Evolutionary conservation across 1,140 invertebrate species (phyloP).

Genomic region (Pygmarrhopalites habei): DNA sequence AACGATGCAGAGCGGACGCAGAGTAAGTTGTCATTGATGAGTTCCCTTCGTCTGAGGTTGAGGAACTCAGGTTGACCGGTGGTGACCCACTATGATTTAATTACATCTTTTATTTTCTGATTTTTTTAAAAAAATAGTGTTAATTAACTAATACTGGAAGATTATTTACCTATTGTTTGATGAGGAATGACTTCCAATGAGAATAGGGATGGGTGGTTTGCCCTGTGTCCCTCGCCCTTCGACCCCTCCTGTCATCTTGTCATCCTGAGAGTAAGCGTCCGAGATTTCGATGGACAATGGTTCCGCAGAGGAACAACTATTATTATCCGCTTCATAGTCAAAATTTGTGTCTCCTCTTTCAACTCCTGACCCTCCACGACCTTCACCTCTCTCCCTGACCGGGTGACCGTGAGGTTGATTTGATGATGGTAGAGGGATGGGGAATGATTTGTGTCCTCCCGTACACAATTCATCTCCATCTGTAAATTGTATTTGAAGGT

Average conservation of each 20-base stretch:
- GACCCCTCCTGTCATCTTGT: conserved; percentile 8
- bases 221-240: neutral
- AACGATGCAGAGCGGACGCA: conserved; percentile 52
- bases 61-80: conserved; percentile 14
- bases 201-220: conserved; percentile 31
- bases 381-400: conserved; percentile 7
- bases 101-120: neutral
- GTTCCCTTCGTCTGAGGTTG: conserved; percentile 41
- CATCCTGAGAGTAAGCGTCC: conserved; percentile 20
- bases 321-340: conserved; percentile 35
- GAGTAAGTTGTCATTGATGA: conserved; percentile 43
- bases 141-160: neutral
- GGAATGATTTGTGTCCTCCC: neutral
- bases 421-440: conserved; percentile 15
- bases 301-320: conserved; percentile 34
- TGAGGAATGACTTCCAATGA: conserved; percentile 29
- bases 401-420: conserved; percentile 18
- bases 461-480: neutral
- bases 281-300: conserved; percentile 33
- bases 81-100: conserved; percentile 19
- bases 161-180: conserved; percentile 26
- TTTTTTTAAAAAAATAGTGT: conserved; percentile 3
- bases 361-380: no score
- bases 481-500: neutral
- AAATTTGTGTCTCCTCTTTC: conserved; percentile 17